Conservation (phyloP, 2,113 vertebrate genomes). For the Chlorodrepanis virens region DNA sequence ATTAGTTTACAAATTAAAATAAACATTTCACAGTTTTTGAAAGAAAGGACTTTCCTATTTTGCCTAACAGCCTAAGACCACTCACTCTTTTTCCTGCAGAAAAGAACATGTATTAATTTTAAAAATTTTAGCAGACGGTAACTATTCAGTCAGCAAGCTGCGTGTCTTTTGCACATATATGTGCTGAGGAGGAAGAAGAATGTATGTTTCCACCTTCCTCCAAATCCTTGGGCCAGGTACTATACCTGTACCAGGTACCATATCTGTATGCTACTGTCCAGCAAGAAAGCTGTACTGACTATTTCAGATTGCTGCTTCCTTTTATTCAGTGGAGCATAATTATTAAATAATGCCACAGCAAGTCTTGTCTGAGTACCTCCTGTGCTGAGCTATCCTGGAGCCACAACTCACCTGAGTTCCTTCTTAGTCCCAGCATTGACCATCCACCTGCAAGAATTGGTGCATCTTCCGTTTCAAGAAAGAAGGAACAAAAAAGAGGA, state of each 20-base stretch:
- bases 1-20: background rate
- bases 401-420: background rate
- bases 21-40: background rate
- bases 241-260: background rate
- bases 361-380: background rate
- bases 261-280: rapidly evolving
- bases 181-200: background rate
- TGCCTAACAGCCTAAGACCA: background rate
- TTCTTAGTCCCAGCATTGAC: background rate
- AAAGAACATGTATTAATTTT: background rate
- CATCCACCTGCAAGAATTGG: background rate
- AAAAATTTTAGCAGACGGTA: background rate
- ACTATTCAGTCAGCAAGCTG: background rate
- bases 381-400: background rate
- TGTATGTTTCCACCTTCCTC: background rate
- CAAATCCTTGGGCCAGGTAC: background rate
- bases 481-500: background rate
- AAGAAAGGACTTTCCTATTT: background rate
- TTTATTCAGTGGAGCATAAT: background rate
- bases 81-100: background rate
- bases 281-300: background rate
- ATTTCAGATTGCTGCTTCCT: background rate
- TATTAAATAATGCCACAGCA: background rate
- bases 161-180: background rate
- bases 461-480: background rate